Evolutionary conservation across 2,888 invertebrate genomes (phyloP), one percentile per base, ranked within the genome.

Genomic region (Ectemnius lituratus): DNA sequence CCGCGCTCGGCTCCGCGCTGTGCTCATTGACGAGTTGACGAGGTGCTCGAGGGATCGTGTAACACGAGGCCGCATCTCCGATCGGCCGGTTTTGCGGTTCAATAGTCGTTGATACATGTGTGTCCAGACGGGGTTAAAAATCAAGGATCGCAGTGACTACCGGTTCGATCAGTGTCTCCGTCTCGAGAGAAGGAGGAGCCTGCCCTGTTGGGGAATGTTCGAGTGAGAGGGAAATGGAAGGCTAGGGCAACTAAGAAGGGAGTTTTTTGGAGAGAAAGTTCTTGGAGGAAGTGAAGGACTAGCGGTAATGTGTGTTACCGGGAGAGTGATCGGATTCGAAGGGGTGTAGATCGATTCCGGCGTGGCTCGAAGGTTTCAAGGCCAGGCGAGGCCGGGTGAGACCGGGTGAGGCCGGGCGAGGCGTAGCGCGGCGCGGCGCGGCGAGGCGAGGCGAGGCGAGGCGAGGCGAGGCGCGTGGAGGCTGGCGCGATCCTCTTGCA

Each of bases 321-420:
- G 8, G 8, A 62, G 62, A 60, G 23, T 16, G 49, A 59, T 66
- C 37, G 37, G 11, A 37, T 62, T 56, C 58, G 28, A 6, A 20
- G 37, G 75, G 61, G 37, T 46, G 67, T 70, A 37, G 37, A 81
- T 75, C 79, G 71, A 79, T 79, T 70, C 59, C 60, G 64, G 65
- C 67, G 63, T 69, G 74, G 65, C 57, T 47, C 57, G n/a, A 62
- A 27, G 57, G 77, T 78, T 66, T 78, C 78, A 75, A 78, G 78
- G 78, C 68, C 74, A 45, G 37, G 57, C n/a, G 27, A 18, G 45
- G 16, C 18, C 75, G 61, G 60, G 27, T 47, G 23, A 23, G 23
- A 23, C 23, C 23, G 23, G 46, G 13, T 16, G 61, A 18, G 18
- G 67, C 20, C 11, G 56, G 23, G 20, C 49, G 46, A 37, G 60